Conservation (phyloP, 2,113 vertebrate genomes). For the Hylia prasina region DNA sequence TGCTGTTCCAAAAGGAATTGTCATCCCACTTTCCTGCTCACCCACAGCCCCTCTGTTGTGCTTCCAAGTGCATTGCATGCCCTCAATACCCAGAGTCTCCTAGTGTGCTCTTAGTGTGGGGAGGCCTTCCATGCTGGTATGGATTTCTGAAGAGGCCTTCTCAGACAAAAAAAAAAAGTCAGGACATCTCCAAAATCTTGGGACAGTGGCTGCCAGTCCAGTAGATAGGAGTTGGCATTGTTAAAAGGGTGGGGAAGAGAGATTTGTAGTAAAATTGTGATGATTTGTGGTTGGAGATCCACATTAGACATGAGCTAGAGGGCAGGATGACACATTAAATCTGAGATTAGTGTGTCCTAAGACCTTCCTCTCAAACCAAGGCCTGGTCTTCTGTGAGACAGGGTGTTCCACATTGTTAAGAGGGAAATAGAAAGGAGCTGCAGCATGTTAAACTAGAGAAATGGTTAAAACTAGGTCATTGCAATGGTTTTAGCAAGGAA, state of each 20-base stretch:
- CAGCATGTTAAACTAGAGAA: fast-evolving
- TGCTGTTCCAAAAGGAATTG: background rate
- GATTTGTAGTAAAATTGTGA: background rate
- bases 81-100: background rate
- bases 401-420: background rate
- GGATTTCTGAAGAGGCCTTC: background rate
- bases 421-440: background rate
- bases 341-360: background rate
- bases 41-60: background rate
- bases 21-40: background rate
- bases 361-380: background rate
- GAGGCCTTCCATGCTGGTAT: background rate
- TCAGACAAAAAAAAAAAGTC: background rate
- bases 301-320: background rate
- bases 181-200: background rate
- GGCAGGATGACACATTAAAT: background rate
- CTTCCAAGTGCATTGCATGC: background rate
- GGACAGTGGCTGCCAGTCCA: background rate
- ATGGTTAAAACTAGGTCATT: background rate
- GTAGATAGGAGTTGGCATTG: background rate
- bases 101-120: fast-evolving
- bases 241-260: background rate
- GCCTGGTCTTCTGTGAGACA: background rate
- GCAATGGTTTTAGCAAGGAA: background rate
- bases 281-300: background rate